phyloP scores from a whole-genome alignment of 2,797 vertebrate species.

The Pseudotriccus pelzelni region DNA sequence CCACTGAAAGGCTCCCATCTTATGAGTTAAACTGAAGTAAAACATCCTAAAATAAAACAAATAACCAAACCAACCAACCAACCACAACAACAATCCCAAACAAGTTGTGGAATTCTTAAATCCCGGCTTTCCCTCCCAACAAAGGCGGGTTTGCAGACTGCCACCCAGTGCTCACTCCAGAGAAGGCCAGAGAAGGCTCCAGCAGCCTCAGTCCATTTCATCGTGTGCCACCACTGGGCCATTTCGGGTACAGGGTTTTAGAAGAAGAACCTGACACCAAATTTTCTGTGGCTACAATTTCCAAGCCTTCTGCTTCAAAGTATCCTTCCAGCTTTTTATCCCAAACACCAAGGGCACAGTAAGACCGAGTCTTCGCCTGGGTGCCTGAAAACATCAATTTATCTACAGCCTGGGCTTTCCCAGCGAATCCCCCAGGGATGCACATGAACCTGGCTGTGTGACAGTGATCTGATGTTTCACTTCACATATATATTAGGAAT shows the following conservation, averaged over 20 bases:
- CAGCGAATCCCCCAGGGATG: neutral
- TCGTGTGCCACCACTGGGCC: neutral
- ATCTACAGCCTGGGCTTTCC: neutral
- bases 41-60: neutral
- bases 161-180: constrained; percentile 35
- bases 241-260: neutral
- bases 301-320: neutral
- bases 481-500: neutral
- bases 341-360: neutral
- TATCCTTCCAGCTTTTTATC: neutral
- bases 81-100: neutral
- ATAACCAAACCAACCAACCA: neutral
- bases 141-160: neutral
- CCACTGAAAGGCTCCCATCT: neutral
- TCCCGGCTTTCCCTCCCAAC: neutral
- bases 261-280: neutral
- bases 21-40: neutral
- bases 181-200: neutral
- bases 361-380: neutral
- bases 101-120: neutral
- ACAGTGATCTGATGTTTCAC: neutral
- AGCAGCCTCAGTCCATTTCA: neutral
- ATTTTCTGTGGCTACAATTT: neutral
- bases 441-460: neutral
- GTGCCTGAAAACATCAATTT: neutral